These are phyloP conservation scores for Molossus alvarezi DNA, from an alignment of 2,797 vertebrate genomes.

Conservation along the genomic window DNA sequence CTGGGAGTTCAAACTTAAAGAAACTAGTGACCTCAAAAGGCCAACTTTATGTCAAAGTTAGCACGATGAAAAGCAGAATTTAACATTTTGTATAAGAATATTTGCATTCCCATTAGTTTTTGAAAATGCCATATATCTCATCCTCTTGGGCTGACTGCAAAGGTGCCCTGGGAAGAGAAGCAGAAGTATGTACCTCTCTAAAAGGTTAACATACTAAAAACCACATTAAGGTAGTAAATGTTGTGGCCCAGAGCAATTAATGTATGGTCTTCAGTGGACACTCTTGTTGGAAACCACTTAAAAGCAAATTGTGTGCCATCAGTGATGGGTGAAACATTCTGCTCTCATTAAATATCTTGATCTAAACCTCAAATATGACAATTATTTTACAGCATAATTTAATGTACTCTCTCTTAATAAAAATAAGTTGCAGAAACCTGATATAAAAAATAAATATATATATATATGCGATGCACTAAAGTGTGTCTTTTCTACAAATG, in stretches of 20 bases:
- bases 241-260: neutral
- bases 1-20: conserved; percentile 3
- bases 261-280: neutral
- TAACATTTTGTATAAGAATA: conserved; percentile 49
- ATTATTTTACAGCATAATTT: conserved; percentile 43
- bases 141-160: neutral
- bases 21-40: conserved; percentile 35
- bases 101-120: conserved; percentile 39
- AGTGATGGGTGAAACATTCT: neutral
- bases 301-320: neutral
- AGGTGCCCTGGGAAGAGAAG: conserved; percentile 46
- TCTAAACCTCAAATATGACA: conserved; percentile 42
- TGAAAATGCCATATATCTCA: conserved; percentile 32
- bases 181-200: neutral
- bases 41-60: conserved; percentile 39
- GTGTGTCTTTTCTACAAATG: neutral
- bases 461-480: neutral
- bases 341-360: neutral
- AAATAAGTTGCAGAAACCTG: conserved; percentile 36
- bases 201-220: conserved; percentile 57
- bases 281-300: neutral
- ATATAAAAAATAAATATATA: neutral
- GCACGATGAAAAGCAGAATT: conserved; percentile 19
- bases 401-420: conserved; percentile 57
- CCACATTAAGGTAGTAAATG: conserved; percentile 55